Evolutionary conservation across 64 coral and sea anemone species (phyloP).

Genomic region (Actinia tenebrosa): DNA sequence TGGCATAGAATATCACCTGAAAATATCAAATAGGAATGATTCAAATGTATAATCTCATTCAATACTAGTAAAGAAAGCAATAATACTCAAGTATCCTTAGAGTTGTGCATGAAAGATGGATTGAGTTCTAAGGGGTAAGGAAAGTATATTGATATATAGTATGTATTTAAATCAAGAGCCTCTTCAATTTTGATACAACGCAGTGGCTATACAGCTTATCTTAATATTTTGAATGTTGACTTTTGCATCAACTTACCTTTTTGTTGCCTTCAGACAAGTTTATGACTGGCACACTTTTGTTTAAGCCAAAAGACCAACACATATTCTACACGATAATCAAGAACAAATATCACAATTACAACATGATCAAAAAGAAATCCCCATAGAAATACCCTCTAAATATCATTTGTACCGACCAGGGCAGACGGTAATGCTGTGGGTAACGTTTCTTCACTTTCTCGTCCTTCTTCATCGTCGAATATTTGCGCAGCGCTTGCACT

Average conservation of each 20-base stretch:
- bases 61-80: too few relatives aligned
- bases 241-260: slow-evolving; percentile 45
- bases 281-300: slow-evolving; percentile 63
- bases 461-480: slow-evolving; percentile 20
- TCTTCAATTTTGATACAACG: background rate
- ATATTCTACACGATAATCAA: slow-evolving; percentile 43
- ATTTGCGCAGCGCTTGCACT: slow-evolving; percentile 49
- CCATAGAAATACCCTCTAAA: background rate
- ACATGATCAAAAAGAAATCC: background rate
- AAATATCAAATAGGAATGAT: background rate
- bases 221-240: too few relatives aligned
- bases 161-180: too few relatives aligned
- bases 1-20: slow-evolving; percentile 76
- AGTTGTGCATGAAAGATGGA: too few relatives aligned
- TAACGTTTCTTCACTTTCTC: slow-evolving; percentile 15
- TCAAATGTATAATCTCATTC: background rate
- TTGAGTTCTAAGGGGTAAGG: too few relatives aligned
- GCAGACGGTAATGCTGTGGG: slow-evolving; percentile 28
- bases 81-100: background rate
- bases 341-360: background rate
- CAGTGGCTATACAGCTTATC: too few relatives aligned
- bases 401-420: background rate
- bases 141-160: too few relatives aligned
- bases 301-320: slow-evolving; percentile 84
- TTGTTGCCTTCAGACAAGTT: slow-evolving; percentile 71